These are phyloP conservation scores for Trissolcus basalis DNA, from an alignment of 1,140 invertebrate species.

Conservation along the genomic window DNA sequence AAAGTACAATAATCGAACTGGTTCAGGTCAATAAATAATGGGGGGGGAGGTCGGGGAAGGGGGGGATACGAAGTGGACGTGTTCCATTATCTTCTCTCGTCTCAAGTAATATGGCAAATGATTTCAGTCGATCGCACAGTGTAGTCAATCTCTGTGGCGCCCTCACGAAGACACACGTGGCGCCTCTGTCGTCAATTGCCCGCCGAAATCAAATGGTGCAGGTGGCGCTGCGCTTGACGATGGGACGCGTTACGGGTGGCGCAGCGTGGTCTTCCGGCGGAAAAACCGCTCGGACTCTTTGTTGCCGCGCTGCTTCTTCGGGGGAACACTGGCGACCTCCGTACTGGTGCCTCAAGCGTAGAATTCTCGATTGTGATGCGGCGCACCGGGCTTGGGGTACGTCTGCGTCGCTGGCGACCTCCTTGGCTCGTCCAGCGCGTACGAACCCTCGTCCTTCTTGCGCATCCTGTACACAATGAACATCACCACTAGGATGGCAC, in stretches of 20 bases:
- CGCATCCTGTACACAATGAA: slow-evolving; percentile 99
- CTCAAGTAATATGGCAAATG: slow-evolving; percentile 51
- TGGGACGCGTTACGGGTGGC: slow-evolving; percentile 23
- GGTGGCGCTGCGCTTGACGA: too few relatives aligned
- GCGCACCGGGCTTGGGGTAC: slow-evolving; percentile 84
- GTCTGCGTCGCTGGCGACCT: slow-evolving; percentile 92
- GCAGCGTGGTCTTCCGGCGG: slow-evolving; percentile 14
- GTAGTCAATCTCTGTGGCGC: background rate
- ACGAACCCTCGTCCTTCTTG: slow-evolving; percentile 99
- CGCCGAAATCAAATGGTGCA: too few relatives aligned
- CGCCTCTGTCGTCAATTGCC: too few relatives aligned
- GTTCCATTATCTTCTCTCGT: slow-evolving; percentile 40
- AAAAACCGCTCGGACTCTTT: slow-evolving; percentile 44
- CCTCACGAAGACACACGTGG: too few relatives aligned
- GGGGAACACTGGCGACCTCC: slow-evolving; percentile 56
- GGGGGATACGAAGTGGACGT: slow-evolving; percentile 38
- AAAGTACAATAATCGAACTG: slow-evolving; percentile 24
- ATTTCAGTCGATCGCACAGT: slow-evolving; percentile 43
- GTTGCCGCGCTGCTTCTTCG: slow-evolving; percentile 25
- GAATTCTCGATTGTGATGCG: slow-evolving; percentile 93
- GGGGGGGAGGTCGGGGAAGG: background rate
- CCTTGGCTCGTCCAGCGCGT: slow-evolving; percentile 97
- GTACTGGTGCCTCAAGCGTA: slow-evolving; percentile 87
- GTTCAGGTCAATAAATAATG: slow-evolving; percentile 46
- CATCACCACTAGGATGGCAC: slow-evolving; percentile 98